Evolutionary conservation across 2,113 vertebrate species (phyloP).

Genomic region (Muscicapa adusta): DNA sequence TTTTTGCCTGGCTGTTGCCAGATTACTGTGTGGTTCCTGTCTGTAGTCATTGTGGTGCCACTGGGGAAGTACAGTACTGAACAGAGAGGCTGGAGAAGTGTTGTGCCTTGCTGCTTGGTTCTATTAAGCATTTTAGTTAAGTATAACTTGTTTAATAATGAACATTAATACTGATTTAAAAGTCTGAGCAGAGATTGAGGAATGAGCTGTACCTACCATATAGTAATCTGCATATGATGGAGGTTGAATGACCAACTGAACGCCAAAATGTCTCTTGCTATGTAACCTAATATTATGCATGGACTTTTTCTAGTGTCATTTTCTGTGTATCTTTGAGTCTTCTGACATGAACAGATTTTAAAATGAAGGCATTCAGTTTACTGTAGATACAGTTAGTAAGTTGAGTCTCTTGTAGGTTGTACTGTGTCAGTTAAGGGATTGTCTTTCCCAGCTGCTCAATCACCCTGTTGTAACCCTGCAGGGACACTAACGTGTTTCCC

Average conservation of each 20-base stretch:
- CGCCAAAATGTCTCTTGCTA: slow-evolving; percentile 32
- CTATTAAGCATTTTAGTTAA: slow-evolving; percentile 2
- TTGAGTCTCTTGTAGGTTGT: background rate
- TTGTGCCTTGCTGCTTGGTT: slow-evolving; percentile 32
- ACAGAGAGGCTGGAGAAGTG: background rate
- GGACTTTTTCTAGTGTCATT: slow-evolving; percentile 28
- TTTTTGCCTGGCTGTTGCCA: background rate
- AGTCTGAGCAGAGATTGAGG: slow-evolving; percentile 38
- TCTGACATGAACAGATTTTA: slow-evolving; percentile 14
- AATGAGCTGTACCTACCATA: slow-evolving; percentile 65
- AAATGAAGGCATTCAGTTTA: background rate
- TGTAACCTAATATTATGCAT: slow-evolving; percentile 55
- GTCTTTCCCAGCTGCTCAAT: slow-evolving; percentile 20
- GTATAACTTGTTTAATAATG: background rate
- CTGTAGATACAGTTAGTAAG: background rate
- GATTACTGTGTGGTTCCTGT: background rate
- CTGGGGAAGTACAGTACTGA: slow-evolving; percentile 8
- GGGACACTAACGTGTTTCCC: slow-evolving; percentile 61
- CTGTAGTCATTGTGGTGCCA: background rate
- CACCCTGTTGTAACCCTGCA: background rate
- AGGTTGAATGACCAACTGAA: slow-evolving; percentile 40
- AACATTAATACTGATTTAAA: background rate
- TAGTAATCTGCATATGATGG: slow-evolving; percentile 71
- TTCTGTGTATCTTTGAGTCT: slow-evolving; percentile 49
- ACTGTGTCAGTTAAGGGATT: slow-evolving; percentile 21